Evolutionary conservation across 2,113 vertebrate genomes (phyloP).

Genomic region (Bettongia penicillata): DNA sequence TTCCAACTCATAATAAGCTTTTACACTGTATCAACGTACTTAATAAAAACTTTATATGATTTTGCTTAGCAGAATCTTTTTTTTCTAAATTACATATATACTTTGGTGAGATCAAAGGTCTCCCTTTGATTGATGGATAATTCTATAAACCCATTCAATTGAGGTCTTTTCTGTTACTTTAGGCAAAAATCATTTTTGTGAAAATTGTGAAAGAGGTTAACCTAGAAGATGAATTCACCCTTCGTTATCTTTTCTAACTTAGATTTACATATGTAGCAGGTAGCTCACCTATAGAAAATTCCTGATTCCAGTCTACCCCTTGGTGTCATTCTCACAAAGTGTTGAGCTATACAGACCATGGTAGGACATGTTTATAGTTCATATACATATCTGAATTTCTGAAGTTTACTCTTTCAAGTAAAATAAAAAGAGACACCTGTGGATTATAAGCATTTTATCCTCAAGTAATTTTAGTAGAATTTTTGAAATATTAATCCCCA

Average conservation of each 20-base stretch:
- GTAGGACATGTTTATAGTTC: not conserved
- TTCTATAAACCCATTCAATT: not conserved
- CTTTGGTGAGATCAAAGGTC: not conserved
- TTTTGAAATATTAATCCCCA: not conserved
- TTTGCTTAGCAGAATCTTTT: constrained; percentile 31
- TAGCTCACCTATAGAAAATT: not conserved
- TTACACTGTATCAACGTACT: constrained; percentile 43
- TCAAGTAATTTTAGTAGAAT: not conserved
- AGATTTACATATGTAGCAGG: not conserved
- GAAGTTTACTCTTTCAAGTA: not conserved
- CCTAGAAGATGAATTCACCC: not conserved
- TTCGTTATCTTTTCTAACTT: not conserved
- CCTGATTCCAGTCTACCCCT: accelerated
- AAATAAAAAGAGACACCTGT: not conserved
- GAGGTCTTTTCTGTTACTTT: not conserved
- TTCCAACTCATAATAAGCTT: constrained; percentile 37
- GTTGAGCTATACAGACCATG: too few species aligned
- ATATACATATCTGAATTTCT: not conserved
- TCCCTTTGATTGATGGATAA: not conserved
- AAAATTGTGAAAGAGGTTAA: not conserved
- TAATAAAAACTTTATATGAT: constrained; percentile 48
- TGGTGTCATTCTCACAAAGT: too few species aligned
- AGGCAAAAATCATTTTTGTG: not conserved
- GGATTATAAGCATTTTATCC: not conserved
- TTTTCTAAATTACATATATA: constrained; percentile 24